A percentile compares a stretch with the other conserved stretches of the same genome.
phyloP scores from a whole-genome alignment of 2,113 vertebrate genomes.

The Uropsilus gracilis region DNA sequence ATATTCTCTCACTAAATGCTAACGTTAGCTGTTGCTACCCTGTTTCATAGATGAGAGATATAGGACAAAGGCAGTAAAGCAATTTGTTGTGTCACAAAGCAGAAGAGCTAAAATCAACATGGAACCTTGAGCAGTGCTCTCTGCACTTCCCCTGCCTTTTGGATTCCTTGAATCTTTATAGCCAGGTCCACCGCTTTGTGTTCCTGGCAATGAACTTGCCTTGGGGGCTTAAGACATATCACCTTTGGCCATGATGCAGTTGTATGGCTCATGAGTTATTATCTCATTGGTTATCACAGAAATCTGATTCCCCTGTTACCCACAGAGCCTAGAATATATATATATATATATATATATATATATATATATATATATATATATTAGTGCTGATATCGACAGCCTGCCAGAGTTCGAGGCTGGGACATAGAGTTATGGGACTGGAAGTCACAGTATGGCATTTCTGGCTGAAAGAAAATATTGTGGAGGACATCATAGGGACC shows the following conservation, averaged over 20 bases:
- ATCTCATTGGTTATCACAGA: background rate
- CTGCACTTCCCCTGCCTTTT: too few relatives aligned
- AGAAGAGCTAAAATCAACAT: background rate
- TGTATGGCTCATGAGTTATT: background rate
- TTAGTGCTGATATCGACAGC: background rate
- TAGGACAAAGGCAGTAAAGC: background rate
- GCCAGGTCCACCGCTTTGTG: background rate
- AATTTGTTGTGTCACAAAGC: background rate
- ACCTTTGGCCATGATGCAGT: background rate
- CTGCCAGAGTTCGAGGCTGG: background rate
- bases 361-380: too few relatives aligned
- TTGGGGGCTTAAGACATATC: background rate
- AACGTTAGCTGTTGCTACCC: background rate
- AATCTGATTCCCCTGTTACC: background rate
- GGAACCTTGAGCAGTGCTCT: background rate
- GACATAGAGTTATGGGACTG: background rate
- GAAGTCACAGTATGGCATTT: background rate
- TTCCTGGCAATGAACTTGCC: background rate
- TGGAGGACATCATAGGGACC: background rate
- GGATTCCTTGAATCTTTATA: background rate
- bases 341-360: too few relatives aligned
- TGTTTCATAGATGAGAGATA: background rate
- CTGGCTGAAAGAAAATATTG: rapidly evolving
- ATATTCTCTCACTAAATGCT: background rate
- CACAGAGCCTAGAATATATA: background rate